Base-by-base conservation (phyloP, 2,888 invertebrate species). In the Nemoura dubitans region DNA sequence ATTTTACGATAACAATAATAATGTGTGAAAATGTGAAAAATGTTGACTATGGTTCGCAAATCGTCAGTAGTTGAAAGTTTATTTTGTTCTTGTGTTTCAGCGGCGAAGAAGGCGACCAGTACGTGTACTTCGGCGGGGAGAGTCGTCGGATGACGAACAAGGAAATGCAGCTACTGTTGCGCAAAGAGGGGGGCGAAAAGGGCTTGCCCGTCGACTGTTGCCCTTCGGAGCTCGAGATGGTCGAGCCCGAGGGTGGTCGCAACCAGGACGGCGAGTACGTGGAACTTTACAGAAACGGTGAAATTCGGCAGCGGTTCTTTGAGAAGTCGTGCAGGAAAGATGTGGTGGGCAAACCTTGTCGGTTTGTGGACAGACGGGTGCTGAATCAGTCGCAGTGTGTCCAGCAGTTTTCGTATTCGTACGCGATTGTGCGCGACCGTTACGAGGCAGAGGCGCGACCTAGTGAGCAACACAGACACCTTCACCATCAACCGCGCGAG, bases 381-480 rank as follows among this genome's bases (percentile, higher is more conserved):
- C 94, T 93, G 91, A 93, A 93, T 90, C 94, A 94, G 88, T 96
- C 96, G n/a, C 93, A 93, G 89, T 97, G 97, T 92, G 95, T 96
- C 83, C 97, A 97, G 91, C 95, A 95, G 91, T 96, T 95, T 91
- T 95, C 96, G 83, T 97, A 95, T 91, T 95, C 96, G 2, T 97
- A 97, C 92, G 97, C 97, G 86, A 93, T 97, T 89, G 95, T 97
- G 87, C 93, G 95, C 89, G 95, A 95, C 90, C 87, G 91, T 89
- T 90, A 90, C 43, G 89, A 90, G 90, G 92, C 88, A 91, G 92
- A 59, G 76, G 26, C 43, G n/a, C 78, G 86, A 7, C 83, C 86
- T 26, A 83, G 83, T 0, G 86, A 87, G 78, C 91, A 92, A 76
- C 92, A 92, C 86, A 91, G 91, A 88, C 93, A 92, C 77, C 90